phyloP scores from a whole-genome alignment of 2,888 invertebrate genomes.

The Nomada goodeniana region DNA sequence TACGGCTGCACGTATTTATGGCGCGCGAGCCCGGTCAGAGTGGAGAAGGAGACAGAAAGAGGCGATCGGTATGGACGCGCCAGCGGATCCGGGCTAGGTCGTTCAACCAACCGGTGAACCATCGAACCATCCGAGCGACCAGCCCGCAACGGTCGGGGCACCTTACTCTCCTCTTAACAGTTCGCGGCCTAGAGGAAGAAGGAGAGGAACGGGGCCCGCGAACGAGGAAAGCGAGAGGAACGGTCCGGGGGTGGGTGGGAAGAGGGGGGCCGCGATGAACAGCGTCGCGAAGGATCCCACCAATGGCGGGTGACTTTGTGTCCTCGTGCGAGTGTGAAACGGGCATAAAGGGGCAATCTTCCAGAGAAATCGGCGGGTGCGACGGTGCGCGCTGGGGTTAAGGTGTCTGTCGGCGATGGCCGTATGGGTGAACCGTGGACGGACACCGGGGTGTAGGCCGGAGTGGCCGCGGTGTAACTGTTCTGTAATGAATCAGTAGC shows the following conservation, averaged over 20 bases:
- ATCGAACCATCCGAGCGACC: conserved; percentile 73
- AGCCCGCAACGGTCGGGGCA: conserved; percentile 69
- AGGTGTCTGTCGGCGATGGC: neutral
- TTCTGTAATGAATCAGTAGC: too few species aligned
- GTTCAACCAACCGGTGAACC: conserved; percentile 78
- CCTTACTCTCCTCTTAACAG: conserved; percentile 73
- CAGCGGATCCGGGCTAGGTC: conserved; percentile 80
- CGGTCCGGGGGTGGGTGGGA: conserved; percentile 8
- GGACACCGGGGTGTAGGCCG: conserved; percentile 33
- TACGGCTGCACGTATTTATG: conserved; percentile 75
- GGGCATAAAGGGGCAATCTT: conserved; percentile 61
- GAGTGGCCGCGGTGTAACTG: conserved; percentile 29
- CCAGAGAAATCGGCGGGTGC: conserved; percentile 67
- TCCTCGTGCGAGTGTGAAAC: conserved; percentile 62
- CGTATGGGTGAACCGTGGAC: too few species aligned
- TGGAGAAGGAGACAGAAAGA: conserved; percentile 70
- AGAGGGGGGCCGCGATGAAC: conserved; percentile 35
- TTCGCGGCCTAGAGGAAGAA: conserved; percentile 53
- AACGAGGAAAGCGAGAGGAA: conserved; percentile 17
- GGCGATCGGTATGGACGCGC: conserved; percentile 79
- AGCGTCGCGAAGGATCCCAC: conserved; percentile 44
- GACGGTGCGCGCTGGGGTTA: conserved; percentile 29
- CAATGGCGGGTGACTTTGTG: conserved; percentile 55
- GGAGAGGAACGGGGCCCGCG: conserved; percentile 14
- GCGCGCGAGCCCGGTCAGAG: conserved; percentile 71